Evolutionary conservation across 2,888 invertebrate species (phyloP).

Genomic region (Piscicola geometra): DNA sequence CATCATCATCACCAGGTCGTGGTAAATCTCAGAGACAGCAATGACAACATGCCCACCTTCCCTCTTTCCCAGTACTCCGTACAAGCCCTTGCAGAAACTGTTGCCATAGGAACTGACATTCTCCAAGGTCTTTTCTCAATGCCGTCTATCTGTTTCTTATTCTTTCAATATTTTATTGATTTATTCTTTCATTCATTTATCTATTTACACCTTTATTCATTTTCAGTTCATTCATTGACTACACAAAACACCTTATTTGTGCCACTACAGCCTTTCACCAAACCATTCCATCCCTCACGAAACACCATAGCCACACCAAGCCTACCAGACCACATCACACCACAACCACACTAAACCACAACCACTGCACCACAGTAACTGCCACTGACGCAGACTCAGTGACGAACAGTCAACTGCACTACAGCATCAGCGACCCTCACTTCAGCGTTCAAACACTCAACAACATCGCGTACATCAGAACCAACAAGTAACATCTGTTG

Average conservation of each 20-base stretch:
- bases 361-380: slow-evolving; percentile 61
- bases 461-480: slow-evolving; percentile 49
- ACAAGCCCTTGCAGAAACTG: slow-evolving; percentile 64
- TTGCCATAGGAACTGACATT: slow-evolving; percentile 59
- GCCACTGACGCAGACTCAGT: slow-evolving; percentile 93
- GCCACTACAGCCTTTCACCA: no score
- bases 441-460: slow-evolving; percentile 50
- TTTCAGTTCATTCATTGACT: no score
- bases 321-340: no score
- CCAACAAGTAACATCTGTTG: slow-evolving; percentile 40
- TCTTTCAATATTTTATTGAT: no score
- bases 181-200: no score
- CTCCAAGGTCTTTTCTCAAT: slow-evolving; percentile 71
- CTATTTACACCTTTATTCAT: no score
- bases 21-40: slow-evolving; percentile 91
- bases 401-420: slow-evolving; percentile 63
- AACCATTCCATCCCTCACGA: no score
- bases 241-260: no score
- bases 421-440: slow-evolving; percentile 48
- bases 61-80: slow-evolving; percentile 75
- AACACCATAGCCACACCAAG: no score
- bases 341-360: neutral
- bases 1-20: slow-evolving; percentile 31
- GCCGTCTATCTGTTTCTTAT: slow-evolving; percentile 70
- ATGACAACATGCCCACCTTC: slow-evolving; percentile 92